These are phyloP conservation scores for Amblyteles armatorius DNA, from an alignment of 2,888 invertebrate genomes.

Conservation along the genomic window DNA sequence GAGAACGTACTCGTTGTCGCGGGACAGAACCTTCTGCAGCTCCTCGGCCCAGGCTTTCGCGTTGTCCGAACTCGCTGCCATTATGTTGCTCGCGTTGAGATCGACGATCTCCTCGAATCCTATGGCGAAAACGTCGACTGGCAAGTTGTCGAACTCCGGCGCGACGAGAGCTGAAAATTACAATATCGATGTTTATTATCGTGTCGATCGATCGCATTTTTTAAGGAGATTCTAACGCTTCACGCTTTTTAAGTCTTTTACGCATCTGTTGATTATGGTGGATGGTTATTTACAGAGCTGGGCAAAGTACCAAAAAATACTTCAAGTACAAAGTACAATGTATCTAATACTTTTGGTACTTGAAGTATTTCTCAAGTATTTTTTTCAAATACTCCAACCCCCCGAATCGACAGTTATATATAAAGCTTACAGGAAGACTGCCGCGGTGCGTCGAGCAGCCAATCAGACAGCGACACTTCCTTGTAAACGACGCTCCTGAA, in stretches of 20 bases:
- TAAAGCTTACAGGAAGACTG: conserved; percentile 78
- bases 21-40: conserved; percentile 94
- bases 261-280: no score
- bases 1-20: conserved; percentile 95
- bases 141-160: conserved; percentile 85
- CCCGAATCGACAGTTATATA: no score
- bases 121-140: conserved; percentile 97
- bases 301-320: no score
- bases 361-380: no score
- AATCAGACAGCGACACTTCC: conserved; percentile 93
- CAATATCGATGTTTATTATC: background rate
- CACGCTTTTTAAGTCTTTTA: no score
- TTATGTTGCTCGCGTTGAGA: conserved; percentile 98
- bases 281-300: no score
- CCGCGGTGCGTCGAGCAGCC: conserved; percentile 93
- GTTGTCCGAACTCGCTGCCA: conserved; percentile 97
- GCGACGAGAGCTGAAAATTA: conserved; percentile 82
- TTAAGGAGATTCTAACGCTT: no score
- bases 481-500: conserved; percentile 98
- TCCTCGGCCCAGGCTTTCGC: conserved; percentile 98
- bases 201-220: no score
- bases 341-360: no score
- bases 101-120: conserved; percentile 99
- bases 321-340: no score
- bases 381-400: no score